A percentile compares a stretch with the other conserved stretches of the same genome.
These are phyloP conservation scores for Rhinogobio ventralis DNA, from an alignment of 2,797 vertebrate species.

Conservation along the genomic window DNA sequence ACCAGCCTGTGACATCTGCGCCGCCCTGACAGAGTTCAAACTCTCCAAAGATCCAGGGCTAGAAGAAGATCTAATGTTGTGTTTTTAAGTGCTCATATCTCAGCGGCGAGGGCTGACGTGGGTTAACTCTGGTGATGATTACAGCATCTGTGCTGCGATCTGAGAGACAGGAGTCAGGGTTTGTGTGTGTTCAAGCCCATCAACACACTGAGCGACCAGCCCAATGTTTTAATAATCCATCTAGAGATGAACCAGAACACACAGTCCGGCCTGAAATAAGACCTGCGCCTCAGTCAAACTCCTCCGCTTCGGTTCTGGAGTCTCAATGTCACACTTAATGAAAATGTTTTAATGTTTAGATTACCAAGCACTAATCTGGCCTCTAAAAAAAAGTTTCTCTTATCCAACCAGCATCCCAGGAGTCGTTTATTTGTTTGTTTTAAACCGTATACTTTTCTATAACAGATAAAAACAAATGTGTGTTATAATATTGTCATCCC, in stretches of 20 bases:
- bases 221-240: neutral
- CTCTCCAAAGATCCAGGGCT: no score
- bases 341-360: neutral
- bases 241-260: neutral
- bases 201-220: neutral
- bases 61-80: neutral
- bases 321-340: neutral
- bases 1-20: slow-evolving; percentile 1
- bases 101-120: neutral
- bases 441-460: neutral
- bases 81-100: neutral
- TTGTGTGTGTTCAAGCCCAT: neutral
- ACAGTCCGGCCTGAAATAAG: neutral
- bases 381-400: no score
- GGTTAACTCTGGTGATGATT: slow-evolving; percentile 2
- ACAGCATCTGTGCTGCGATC: slow-evolving; percentile 11
- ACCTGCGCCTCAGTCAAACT: neutral
- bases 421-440: no score
- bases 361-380: neutral
- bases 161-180: neutral
- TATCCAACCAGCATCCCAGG: no score
- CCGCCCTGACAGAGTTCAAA: neutral
- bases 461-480: neutral
- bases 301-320: neutral
- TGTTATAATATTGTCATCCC: neutral